Conservation (phyloP, 35 echinoderm and acorn worm genomes). For the Stichopus chloronotus region DNA sequence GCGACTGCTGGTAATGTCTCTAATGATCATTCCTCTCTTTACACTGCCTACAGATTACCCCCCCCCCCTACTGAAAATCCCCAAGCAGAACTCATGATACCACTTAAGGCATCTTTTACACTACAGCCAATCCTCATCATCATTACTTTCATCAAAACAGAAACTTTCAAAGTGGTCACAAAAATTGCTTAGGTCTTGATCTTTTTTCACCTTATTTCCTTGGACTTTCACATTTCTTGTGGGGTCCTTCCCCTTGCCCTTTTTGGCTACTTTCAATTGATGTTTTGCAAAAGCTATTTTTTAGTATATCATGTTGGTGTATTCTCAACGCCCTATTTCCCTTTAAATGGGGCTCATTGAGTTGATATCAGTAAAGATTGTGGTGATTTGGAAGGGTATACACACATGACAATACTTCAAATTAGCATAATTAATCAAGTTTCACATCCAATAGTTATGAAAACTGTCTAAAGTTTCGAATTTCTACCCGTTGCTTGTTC, state of each 20-base stretch:
- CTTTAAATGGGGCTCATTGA: too few relatives aligned
- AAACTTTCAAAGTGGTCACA: background rate
- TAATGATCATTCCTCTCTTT: too few relatives aligned
- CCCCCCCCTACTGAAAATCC: background rate
- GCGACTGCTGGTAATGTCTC: background rate
- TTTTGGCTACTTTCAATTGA: background rate
- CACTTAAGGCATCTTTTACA: slow-evolving; percentile 7
- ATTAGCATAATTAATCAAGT: too few relatives aligned
- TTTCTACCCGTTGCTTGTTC: too few relatives aligned
- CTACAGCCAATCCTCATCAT: background rate
- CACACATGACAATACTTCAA: too few relatives aligned
- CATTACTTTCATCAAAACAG: background rate
- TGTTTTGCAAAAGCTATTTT: too few relatives aligned
- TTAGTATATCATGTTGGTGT: too few relatives aligned
- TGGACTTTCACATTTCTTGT: background rate
- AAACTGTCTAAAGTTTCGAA: too few relatives aligned
- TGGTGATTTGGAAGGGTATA: too few relatives aligned
- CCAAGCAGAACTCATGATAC: background rate
- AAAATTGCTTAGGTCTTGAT: background rate
- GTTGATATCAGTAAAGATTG: too few relatives aligned
- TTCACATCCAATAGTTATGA: too few relatives aligned
- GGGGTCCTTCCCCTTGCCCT: slow-evolving; percentile 4
- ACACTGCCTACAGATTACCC: background rate
- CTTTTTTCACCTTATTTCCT: background rate
- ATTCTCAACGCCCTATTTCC: too few relatives aligned